Base-by-base conservation (phyloP, 1,140 invertebrate genomes). In the Dryas iulia region DNA sequence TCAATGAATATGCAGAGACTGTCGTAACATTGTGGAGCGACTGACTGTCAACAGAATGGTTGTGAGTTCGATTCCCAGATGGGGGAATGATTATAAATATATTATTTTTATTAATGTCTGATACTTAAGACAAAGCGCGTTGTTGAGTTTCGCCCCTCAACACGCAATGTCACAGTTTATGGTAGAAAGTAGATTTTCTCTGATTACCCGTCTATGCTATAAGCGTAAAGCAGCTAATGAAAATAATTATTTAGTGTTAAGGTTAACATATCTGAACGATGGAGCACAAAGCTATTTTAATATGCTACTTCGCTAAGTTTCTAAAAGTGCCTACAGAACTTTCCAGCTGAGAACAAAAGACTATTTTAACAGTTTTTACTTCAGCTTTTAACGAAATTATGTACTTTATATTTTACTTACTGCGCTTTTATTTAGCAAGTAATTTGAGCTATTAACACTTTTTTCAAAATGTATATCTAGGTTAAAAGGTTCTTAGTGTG, bases 351-450 rank as follows among this genome's bases (percentile, higher is more conserved):
- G 30, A 25, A 60, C 59, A 14, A 26, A 47, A 35, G 33, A 59
- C 31, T 59, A 26, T 59, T 59, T 24, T 14, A 59, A 35, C 58
- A 24, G 58, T 24, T 59, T 59, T 39, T 35, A 39, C 31, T 39
- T 59, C 11, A n/a, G 59, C 18, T 10, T 39, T 60, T 60, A 47
- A 21, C 39, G 10, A 18, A 47, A 47, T 18, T 47, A 35, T 35
- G 33, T 35, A 0, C 33, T 35, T 35, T 35, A 35, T 35, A 14
- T 35, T 35, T 35, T 35, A 35, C 12, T 35, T 35, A 35, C 33
- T 14, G 4, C 33, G 11, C n/a, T 35, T 35, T 35, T n/a, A 35
- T 14, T 35, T n/a, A 35, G 0, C n/a, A 14, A 35, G 33, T 35
- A 35, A 35, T 35, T 35, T 35, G 5, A 35, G 33, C 33, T 35